Percentiles rank a stretch among this genome's conserved stretches.
Evolutionary conservation across 1,140 invertebrate genomes (phyloP).

Genomic region (Conus betulinus): DNA sequence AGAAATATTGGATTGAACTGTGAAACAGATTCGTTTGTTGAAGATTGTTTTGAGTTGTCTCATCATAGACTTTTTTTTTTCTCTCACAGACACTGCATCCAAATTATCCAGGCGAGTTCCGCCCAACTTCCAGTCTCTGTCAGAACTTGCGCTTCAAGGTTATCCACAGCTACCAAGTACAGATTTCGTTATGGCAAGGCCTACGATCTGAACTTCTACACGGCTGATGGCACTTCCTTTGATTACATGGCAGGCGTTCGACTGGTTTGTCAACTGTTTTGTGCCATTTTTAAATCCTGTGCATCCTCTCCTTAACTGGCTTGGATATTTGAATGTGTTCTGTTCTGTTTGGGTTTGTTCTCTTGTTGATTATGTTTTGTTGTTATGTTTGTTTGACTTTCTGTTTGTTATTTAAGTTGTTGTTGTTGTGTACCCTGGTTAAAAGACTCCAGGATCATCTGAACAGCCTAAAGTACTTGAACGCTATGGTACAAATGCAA

Average conservation of each 20-base stretch:
- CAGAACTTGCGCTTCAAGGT: slow-evolving; percentile 54
- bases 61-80: neutral
- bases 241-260: slow-evolving; percentile 71
- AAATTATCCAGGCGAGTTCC: slow-evolving; percentile 50
- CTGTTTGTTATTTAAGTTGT: too few relatives aligned
- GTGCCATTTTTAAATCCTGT: neutral
- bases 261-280: slow-evolving; percentile 53
- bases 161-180: slow-evolving; percentile 58
- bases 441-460: too few relatives aligned
- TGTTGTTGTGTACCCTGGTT: too few relatives aligned
- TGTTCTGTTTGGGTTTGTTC: too few relatives aligned
- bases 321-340: too few relatives aligned
- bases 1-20: neutral
- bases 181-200: slow-evolving; percentile 62
- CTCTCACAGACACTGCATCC: slow-evolving; percentile 65
- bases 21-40: neutral
- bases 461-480: too few relatives aligned
- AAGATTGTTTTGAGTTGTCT: neutral
- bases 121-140: slow-evolving; percentile 57
- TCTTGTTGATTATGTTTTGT: too few relatives aligned
- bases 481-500: too few relatives aligned
- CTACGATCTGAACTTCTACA: slow-evolving; percentile 64
- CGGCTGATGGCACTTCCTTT: slow-evolving; percentile 72
- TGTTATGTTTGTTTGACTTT: too few relatives aligned
- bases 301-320: too few relatives aligned